Percentiles rank a stretch among this genome's conserved stretches.
These are phyloP conservation scores for Cassiopea xamachana DNA, from an alignment of 30 jellyfish, hydroid and myxozoan genomes.

Conservation along the genomic window DNA sequence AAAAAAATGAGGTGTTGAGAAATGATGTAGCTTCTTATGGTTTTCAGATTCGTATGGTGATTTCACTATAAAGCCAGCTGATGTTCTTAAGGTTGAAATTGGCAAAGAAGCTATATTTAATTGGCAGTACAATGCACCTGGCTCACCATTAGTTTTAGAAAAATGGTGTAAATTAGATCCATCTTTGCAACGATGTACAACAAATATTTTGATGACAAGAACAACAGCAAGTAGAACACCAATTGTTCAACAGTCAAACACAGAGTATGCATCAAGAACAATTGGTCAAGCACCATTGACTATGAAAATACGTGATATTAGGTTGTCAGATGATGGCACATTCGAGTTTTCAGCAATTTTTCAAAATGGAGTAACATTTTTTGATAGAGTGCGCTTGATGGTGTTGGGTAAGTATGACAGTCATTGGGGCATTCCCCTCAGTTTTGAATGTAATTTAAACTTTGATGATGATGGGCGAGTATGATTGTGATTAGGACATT, in stretches of 20 bases:
- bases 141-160: constrained; percentile 8
- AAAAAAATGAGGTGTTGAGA: too few relatives aligned
- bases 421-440: too few relatives aligned
- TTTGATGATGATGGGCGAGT: constrained; percentile 59
- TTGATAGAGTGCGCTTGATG: constrained; percentile 49
- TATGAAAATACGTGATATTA: constrained; percentile 50
- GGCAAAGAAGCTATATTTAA: constrained; percentile 63
- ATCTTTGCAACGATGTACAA: constrained; percentile 19
- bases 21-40: background rate
- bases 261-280: constrained; percentile 58
- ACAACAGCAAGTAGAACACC: constrained; percentile 13
- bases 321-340: constrained; percentile 66
- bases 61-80: constrained; percentile 50
- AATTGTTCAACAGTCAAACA: constrained; percentile 10
- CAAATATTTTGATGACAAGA: constrained; percentile 44
- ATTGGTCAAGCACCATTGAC: constrained; percentile 31
- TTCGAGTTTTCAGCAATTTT: constrained; percentile 28
- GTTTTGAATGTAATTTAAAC: too few relatives aligned
- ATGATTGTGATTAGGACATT: background rate
- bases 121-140: constrained; percentile 56
- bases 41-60: constrained; percentile 50
- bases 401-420: constrained; percentile 53
- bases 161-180: constrained; percentile 62
- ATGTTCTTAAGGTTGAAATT: constrained; percentile 16
- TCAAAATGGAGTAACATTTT: constrained; percentile 26